phyloP scores from a whole-genome alignment of 37 sponge, comb jelly and placozoan species.

The Geodia barretti region DNA sequence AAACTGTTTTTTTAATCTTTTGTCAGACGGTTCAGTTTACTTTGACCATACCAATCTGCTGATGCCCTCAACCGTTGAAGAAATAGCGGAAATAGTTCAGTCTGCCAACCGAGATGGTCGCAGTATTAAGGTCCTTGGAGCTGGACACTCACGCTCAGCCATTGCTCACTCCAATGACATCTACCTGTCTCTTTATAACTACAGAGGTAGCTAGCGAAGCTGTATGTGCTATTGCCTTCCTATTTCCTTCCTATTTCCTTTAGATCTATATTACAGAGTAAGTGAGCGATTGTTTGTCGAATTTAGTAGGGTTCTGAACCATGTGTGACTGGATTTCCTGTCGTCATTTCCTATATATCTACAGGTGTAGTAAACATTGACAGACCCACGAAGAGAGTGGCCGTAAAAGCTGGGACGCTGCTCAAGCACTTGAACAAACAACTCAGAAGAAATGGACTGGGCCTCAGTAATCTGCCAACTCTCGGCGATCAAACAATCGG shows the following conservation, averaged over 20 bases:
- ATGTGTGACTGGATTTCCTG: too few relatives aligned
- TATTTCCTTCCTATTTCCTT: too few relatives aligned
- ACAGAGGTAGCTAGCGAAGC: too few relatives aligned
- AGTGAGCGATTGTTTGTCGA: too few relatives aligned
- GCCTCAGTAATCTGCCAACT: constrained; percentile 53
- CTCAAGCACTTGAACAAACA: constrained; percentile 35
- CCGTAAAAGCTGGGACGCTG: constrained; percentile 64
- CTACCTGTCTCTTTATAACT: constrained; percentile 55
- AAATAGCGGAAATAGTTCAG: constrained; percentile 52
- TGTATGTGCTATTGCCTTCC: too few relatives aligned
- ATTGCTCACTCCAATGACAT: constrained; percentile 53
- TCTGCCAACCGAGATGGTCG: constrained; percentile 30
- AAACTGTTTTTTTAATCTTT: too few relatives aligned
- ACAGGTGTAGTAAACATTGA: too few relatives aligned
- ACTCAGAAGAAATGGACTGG: constrained; percentile 38
- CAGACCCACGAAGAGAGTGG: too few relatives aligned
- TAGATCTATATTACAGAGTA: too few relatives aligned
- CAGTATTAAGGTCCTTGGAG: constrained; percentile 55
- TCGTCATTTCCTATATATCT: too few relatives aligned
- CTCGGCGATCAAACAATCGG: constrained; percentile 68
- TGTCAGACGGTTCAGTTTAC: constrained; percentile 33
- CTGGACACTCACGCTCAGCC: constrained; percentile 70
- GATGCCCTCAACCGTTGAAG: constrained; percentile 31
- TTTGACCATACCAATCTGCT: constrained; percentile 37
- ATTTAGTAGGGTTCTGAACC: too few relatives aligned